These are phyloP conservation scores for Polydrusus tereticollis DNA, from an alignment of 2,888 invertebrate genomes.

Conservation along the genomic window DNA sequence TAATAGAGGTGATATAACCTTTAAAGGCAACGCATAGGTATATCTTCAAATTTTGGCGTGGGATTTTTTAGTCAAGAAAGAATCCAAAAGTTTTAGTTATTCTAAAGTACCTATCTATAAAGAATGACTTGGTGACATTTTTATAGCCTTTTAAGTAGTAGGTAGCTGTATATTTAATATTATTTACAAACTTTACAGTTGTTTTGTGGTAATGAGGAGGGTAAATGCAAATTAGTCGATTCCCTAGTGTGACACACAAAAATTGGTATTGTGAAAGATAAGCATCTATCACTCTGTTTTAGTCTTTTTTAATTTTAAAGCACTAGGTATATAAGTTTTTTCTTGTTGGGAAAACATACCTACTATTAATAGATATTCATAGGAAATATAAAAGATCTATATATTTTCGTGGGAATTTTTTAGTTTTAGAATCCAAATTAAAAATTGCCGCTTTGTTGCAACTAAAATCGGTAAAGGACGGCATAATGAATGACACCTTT, in stretches of 20 bases:
- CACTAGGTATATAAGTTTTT: no score
- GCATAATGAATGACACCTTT: no score
- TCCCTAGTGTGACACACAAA: slow-evolving; percentile 21
- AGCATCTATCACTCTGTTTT: background rate
- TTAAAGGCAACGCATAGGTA: no score
- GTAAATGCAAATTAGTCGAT: slow-evolving; percentile 40
- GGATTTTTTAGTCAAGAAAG: background rate
- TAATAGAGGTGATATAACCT: no score
- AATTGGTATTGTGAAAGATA: background rate
- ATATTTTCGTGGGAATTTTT: no score
- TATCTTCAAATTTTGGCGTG: no score
- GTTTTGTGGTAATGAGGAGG: slow-evolving; percentile 15
- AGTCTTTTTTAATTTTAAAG: no score
- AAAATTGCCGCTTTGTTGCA: no score
- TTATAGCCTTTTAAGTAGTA: slow-evolving; percentile 17
- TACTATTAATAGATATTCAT: no score
- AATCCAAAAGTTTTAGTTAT: background rate
- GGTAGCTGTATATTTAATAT: slow-evolving; percentile 17
- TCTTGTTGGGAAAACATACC: background rate
- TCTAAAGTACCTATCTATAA: background rate
- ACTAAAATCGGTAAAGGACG: no score
- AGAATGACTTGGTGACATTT: slow-evolving; percentile 19
- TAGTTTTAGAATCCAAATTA: no score
- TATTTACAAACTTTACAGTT: slow-evolving; percentile 29
- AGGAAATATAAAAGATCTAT: no score